Percentiles rank a stretch among this genome's conserved stretches.
These are phyloP conservation scores for Caerostris darwini DNA, from an alignment of 1,140 invertebrate species.

Conservation along the genomic window DNA sequence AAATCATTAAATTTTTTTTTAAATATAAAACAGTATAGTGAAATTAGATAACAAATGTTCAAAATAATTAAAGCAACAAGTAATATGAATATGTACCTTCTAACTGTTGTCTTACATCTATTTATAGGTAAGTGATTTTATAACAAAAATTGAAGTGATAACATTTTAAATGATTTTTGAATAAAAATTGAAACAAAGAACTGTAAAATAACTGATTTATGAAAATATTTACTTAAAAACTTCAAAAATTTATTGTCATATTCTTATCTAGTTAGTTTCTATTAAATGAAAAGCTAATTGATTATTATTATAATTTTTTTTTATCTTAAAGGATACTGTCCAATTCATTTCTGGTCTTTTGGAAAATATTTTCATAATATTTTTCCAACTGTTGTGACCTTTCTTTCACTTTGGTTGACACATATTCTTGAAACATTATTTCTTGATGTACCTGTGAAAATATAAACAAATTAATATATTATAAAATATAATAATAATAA, in stretches of 20 bases:
- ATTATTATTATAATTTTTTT: no score
- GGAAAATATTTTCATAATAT: constrained; percentile 81
- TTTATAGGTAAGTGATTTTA: background rate
- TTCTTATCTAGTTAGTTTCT: no score
- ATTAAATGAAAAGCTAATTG: no score
- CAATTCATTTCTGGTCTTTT: constrained; percentile 78
- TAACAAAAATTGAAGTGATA: background rate
- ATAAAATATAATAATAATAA: background rate
- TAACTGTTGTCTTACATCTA: constrained; percentile 64
- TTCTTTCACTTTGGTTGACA: constrained; percentile 80
- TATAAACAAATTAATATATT: constrained; percentile 18
- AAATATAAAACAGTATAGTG: background rate
- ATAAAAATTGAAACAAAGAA: no score
- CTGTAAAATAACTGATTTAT: no score
- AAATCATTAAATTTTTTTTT: background rate
- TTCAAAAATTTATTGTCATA: no score
- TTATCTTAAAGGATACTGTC: constrained; percentile 65
- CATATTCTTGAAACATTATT: constrained; percentile 81
- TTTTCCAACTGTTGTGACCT: constrained; percentile 80
- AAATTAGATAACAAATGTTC: background rate
- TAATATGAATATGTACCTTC: constrained; percentile 49
- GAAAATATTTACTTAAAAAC: no score
- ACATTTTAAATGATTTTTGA: background rate
- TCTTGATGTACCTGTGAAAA: constrained; percentile 80
- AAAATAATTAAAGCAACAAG: background rate